These are phyloP conservation scores for Brevimyrus niger DNA, from an alignment of 2,113 vertebrate genomes.

Conservation along the genomic window DNA sequence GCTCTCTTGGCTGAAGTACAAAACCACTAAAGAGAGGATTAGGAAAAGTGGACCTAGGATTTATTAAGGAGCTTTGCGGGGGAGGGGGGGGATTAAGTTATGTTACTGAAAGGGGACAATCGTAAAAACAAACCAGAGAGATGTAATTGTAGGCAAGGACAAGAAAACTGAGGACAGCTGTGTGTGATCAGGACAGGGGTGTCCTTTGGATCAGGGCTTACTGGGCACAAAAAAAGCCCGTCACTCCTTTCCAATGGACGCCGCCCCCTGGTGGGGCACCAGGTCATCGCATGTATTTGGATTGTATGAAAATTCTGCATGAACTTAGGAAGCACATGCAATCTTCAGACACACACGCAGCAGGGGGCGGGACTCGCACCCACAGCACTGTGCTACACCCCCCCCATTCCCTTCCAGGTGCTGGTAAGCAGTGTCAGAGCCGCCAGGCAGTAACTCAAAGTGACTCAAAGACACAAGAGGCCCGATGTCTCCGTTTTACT, in stretches of 20 bases:
- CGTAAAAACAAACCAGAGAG: not conserved
- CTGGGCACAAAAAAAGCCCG: not conserved
- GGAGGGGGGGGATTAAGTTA: not conserved
- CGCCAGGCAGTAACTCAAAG: not conserved
- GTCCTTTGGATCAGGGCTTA: not conserved
- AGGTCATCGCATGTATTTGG: not conserved
- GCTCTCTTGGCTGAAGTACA: not conserved
- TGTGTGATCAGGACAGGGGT: not conserved
- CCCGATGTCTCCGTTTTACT: not conserved
- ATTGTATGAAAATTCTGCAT: not conserved
- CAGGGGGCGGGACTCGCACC: not conserved
- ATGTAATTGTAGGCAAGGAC: not conserved
- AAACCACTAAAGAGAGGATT: not conserved
- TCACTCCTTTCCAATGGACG: not conserved
- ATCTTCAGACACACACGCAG: not conserved
- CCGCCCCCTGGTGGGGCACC: not conserved
- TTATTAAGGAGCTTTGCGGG: not conserved
- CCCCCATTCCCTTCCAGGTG: not conserved
- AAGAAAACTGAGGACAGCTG: not conserved
- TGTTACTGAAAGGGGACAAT: not conserved
- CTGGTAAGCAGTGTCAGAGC: not conserved
- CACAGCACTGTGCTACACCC: not conserved
- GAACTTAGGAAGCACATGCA: not conserved
- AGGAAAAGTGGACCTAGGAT: not conserved
- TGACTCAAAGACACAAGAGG: not conserved